Conservation (phyloP, 2,888 invertebrate species). For the Thumatha senex region DNA sequence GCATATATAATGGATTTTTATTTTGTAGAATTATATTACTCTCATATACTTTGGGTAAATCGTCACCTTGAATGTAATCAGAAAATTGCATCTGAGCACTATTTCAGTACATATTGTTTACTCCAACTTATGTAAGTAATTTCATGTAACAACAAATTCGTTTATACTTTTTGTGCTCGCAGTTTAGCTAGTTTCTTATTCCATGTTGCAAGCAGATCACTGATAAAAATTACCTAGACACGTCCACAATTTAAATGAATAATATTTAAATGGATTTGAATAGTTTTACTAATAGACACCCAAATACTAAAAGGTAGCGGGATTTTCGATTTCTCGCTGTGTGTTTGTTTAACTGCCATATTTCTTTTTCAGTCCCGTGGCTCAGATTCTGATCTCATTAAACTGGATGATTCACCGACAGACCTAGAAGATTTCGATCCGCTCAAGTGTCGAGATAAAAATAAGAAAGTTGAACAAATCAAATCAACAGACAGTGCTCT, state of each 20-base stretch:
- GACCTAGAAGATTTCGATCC: slow-evolving; percentile 76
- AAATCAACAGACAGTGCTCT: slow-evolving; percentile 85
- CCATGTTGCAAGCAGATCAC: neutral
- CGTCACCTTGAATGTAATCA: neutral
- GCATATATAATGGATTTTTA: slow-evolving; percentile 42
- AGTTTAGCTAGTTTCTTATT: neutral
- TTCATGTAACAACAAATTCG: slow-evolving; percentile 3
- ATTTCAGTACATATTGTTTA: slow-evolving; percentile 1
- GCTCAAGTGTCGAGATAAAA: slow-evolving; percentile 64
- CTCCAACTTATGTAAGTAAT: slow-evolving; percentile 8
- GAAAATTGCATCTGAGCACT: neutral
- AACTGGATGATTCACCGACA: slow-evolving; percentile 73
- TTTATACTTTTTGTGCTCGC: neutral
- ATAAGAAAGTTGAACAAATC: slow-evolving; percentile 62
- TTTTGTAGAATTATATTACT: slow-evolving; percentile 31
- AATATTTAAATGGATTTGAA: neutral
- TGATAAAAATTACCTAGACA: no score
- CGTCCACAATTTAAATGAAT: no score
- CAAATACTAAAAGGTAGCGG: slow-evolving; percentile 8
- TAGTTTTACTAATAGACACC: slow-evolving; percentile 2
- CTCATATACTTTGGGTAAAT: slow-evolving; percentile 4
- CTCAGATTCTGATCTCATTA: slow-evolving; percentile 75
- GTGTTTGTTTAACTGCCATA: slow-evolving; percentile 51
- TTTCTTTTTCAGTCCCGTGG: slow-evolving; percentile 76
- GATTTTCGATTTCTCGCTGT: slow-evolving; percentile 22